phyloP scores from a whole-genome alignment of 92 coral and sea anemone genomes.

The Actinostola sp. region DNA sequence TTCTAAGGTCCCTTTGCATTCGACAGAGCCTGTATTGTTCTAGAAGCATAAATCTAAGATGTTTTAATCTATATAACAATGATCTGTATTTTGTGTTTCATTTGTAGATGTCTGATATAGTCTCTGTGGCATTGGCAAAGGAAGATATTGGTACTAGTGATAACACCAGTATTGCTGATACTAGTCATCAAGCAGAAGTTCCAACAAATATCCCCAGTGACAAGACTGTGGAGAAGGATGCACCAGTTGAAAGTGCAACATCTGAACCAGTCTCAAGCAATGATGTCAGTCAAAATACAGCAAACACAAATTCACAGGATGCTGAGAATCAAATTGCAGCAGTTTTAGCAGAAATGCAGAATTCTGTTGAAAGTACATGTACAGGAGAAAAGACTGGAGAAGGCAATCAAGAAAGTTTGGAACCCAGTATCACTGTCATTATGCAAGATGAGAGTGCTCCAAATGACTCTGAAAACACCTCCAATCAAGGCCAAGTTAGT shows the following conservation, averaged over 20 bases:
- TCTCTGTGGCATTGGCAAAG: slow-evolving; percentile 8
- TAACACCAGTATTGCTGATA: not conserved
- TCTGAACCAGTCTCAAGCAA: not conserved
- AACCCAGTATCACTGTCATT: slow-evolving; percentile 28
- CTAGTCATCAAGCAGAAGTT: not conserved
- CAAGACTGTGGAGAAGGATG: not conserved
- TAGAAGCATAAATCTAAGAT: no score
- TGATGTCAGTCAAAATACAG: not conserved
- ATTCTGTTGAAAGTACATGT: slow-evolving; percentile 5
- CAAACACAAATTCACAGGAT: slow-evolving; percentile 7
- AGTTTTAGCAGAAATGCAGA: slow-evolving; percentile 30
- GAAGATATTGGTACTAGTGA: not conserved
- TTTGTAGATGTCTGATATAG: slow-evolving; percentile 10
- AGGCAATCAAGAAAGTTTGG: slow-evolving; percentile 17
- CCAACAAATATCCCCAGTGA: not conserved
- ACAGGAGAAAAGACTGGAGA: slow-evolving; percentile 13
- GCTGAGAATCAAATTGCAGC: slow-evolving; percentile 35
- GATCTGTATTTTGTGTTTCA: not conserved
- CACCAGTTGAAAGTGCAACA: not conserved
- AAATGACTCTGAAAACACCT: not conserved
- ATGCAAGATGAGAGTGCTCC: slow-evolving; percentile 33
- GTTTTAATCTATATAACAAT: no score
- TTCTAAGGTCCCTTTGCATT: no score
- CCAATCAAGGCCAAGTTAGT: slow-evolving; percentile 2
- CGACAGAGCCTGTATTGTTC: no score